phyloP scores from a whole-genome alignment of 2,113 vertebrate species.

The Phoxinus phoxinus region DNA sequence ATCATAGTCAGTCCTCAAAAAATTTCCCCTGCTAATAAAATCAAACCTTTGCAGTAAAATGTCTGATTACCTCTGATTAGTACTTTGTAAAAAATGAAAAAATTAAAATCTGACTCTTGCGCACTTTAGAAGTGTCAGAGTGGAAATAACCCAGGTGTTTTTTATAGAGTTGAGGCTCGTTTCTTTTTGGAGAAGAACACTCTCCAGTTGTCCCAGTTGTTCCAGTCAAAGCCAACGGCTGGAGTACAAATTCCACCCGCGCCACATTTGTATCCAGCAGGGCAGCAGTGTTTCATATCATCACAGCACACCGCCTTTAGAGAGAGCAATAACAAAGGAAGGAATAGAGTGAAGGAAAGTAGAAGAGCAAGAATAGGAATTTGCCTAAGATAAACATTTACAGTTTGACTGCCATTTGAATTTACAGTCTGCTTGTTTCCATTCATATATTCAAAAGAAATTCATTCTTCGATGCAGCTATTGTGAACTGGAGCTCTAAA shows the following conservation, averaged over 20 bases:
- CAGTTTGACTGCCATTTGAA: not conserved
- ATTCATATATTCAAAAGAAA: not conserved
- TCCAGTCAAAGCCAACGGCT: slow-evolving; percentile 51
- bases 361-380: not conserved
- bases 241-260: slow-evolving; percentile 37
- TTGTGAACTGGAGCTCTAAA: not conserved
- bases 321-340: slow-evolving; percentile 20
- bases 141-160: not conserved
- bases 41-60: not conserved
- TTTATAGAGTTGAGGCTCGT: slow-evolving; percentile 47
- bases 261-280: slow-evolving; percentile 53
- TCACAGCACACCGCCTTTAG: slow-evolving; percentile 75
- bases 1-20: not conserved
- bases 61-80: slow-evolving; percentile 13
- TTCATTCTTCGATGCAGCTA: not conserved
- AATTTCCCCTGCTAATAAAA: not conserved
- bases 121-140: not conserved
- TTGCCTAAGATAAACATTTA: not conserved
- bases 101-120: not conserved
- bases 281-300: slow-evolving; percentile 75
- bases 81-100: not conserved
- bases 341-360: not conserved
- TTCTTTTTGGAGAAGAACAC: slow-evolving; percentile 58
- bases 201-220: slow-evolving; percentile 62
- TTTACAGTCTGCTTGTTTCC: not conserved